phyloP scores from a whole-genome alignment of 2,888 invertebrate species.

The Loripinus fragilis region DNA sequence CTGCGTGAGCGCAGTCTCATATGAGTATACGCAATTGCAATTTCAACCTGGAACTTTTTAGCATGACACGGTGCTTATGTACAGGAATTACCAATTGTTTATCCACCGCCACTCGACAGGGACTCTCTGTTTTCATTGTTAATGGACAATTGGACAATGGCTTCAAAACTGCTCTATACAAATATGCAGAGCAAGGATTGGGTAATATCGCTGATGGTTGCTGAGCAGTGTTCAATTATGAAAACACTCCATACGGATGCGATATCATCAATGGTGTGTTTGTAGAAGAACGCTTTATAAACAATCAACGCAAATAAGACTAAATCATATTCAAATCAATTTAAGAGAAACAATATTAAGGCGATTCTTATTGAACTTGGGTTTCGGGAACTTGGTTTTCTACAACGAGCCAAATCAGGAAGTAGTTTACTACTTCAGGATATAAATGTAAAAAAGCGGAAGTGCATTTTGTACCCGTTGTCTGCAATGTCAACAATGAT shows the following conservation, averaged over 20 bases:
- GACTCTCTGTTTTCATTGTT: slow-evolving; percentile 22
- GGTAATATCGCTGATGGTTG: not conserved
- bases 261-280: not conserved
- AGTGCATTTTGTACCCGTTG: no score
- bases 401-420: no score
- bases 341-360: not conserved
- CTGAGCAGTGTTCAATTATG: slow-evolving; percentile 3
- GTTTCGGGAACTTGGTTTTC: no score
- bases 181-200: not conserved
- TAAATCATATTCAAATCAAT: slow-evolving; percentile 13
- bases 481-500: no score
- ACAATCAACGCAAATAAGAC: not conserved
- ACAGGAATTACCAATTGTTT: slow-evolving; percentile 16
- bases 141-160: slow-evolving; percentile 18
- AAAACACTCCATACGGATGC: slow-evolving; percentile 12
- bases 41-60: no score
- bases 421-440: no score
- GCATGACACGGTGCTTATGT: no score
- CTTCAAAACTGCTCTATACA: slow-evolving; percentile 6
- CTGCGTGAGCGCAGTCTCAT: no score
- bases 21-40: no score
- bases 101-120: not conserved
- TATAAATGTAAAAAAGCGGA: no score
- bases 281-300: not conserved
- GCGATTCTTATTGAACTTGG: no score